A percentile compares a stretch with the other conserved stretches of the same genome.
phyloP scores from a whole-genome alignment of 1,140 invertebrate genomes.

The Euborellia annulipes region DNA sequence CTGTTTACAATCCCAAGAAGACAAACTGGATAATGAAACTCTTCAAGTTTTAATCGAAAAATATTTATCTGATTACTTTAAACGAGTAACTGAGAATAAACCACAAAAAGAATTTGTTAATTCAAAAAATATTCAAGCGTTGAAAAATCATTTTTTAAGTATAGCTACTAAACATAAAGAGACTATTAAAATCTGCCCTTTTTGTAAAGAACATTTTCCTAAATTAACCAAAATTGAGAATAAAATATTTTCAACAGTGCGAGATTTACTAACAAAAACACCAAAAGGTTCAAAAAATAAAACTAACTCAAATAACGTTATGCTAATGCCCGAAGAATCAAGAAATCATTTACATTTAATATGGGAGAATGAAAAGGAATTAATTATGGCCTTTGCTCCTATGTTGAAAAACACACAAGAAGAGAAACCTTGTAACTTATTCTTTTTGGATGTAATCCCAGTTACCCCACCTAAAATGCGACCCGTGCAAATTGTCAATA shows the following conservation, averaged over 20 bases:
- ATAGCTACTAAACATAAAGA: too few species aligned
- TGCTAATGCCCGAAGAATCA: slow-evolving; percentile 42
- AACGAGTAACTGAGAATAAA: not conserved
- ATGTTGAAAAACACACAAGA: slow-evolving; percentile 38
- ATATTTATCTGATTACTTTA: not conserved
- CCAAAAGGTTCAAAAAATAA: slow-evolving; percentile 26
- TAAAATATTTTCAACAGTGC: slow-evolving; percentile 21
- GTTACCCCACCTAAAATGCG: slow-evolving; percentile 77
- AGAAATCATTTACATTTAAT: slow-evolving; percentile 55
- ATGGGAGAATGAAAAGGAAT: slow-evolving; percentile 56
- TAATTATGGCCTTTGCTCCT: slow-evolving; percentile 55
- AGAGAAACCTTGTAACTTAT: slow-evolving; percentile 63
- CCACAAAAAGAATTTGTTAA: not conserved
- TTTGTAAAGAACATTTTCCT: too few species aligned
- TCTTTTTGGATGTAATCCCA: slow-evolving; percentile 72
- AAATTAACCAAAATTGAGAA: slow-evolving; percentile 12
- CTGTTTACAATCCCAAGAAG: too few species aligned
- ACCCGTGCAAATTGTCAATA: slow-evolving; percentile 55
- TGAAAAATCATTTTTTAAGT: too few species aligned
- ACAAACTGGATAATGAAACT: too few species aligned
- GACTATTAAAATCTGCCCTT: too few species aligned
- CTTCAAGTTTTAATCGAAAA: not conserved
- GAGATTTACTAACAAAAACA: slow-evolving; percentile 20
- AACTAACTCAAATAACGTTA: slow-evolving; percentile 24
- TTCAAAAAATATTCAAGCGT: not conserved